These are phyloP conservation scores for Acronicta aceris DNA, from an alignment of 2,888 invertebrate genomes.

Conservation along the genomic window DNA sequence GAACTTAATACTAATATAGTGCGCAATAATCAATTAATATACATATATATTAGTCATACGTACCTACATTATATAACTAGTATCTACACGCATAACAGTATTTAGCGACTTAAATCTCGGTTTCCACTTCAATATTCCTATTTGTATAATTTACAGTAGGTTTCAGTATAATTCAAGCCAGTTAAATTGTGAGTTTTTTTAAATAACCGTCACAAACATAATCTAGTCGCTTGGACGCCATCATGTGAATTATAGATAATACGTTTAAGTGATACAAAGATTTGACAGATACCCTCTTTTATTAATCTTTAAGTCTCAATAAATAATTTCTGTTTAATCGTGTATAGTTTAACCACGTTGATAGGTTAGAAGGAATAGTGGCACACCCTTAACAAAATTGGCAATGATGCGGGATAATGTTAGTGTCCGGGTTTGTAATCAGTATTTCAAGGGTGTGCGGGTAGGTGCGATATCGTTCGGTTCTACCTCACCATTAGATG, in stretches of 20 bases:
- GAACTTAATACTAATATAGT: constrained; percentile 62
- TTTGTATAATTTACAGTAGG: constrained; percentile 30
- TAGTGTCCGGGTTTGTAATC: constrained; percentile 45
- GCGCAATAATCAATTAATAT: constrained; percentile 71
- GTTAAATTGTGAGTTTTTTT: constrained; percentile 32
- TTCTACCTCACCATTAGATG: constrained; percentile 67
- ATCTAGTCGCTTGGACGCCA: constrained; percentile 31
- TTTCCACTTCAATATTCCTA: constrained; percentile 42
- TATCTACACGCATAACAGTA: constrained; percentile 68
- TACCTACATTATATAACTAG: constrained; percentile 60
- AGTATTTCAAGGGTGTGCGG: constrained; percentile 57
- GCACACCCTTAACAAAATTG: constrained; percentile 33
- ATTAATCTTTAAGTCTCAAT: constrained; percentile 49
- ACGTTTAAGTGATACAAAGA: constrained; percentile 57
- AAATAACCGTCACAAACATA: constrained; percentile 20
- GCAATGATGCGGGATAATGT: constrained; percentile 25
- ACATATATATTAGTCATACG: constrained; percentile 59
- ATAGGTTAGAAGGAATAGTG: constrained; percentile 54
- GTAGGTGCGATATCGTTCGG: constrained; percentile 60
- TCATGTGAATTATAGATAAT: constrained; percentile 39
- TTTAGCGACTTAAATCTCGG: constrained; percentile 58
- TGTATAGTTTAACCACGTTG: constrained; percentile 56
- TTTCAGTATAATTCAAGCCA: constrained; percentile 19
- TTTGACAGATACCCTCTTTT: constrained; percentile 49
- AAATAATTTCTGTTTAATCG: constrained; percentile 52